Percentiles rank a stretch among this genome's conserved stretches.
These are phyloP conservation scores for Andrena flavipes DNA, from an alignment of 2,888 invertebrate genomes.

Conservation along the genomic window DNA sequence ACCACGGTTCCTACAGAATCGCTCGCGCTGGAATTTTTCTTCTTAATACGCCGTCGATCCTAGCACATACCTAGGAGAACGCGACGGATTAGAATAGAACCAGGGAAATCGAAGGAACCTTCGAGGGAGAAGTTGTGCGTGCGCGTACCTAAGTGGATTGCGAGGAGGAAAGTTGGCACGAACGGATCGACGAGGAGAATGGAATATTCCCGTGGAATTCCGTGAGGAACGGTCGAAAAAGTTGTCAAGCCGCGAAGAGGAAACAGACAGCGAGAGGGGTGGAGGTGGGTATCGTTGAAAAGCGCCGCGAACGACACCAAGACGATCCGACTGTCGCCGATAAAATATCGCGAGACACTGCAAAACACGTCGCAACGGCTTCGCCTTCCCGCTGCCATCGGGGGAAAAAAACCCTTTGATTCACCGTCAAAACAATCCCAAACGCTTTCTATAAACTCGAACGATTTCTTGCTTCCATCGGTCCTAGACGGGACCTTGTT, in stretches of 20 bases:
- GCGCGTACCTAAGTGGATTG: conserved; percentile 45
- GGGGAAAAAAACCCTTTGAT: conserved; percentile 41
- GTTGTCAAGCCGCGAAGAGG: conserved; percentile 58
- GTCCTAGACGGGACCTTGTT: not conserved
- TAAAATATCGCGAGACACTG: conserved; percentile 65
- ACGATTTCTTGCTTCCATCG: conserved; percentile 29
- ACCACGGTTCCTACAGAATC: not conserved
- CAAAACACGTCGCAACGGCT: conserved; percentile 59
- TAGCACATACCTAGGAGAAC: not conserved
- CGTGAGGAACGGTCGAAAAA: conserved; percentile 64
- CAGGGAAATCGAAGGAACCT: not conserved
- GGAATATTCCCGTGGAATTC: conserved; percentile 61
- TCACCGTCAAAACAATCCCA: conserved; percentile 51
- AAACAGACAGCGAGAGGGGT: conserved; percentile 28
- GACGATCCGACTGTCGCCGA: conserved; percentile 69
- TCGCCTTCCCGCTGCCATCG: conserved; percentile 1
- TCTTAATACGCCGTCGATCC: not conserved
- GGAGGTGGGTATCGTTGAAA: conserved; percentile 57
- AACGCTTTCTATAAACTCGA: conserved; percentile 40
- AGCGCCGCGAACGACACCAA: conserved; percentile 63
- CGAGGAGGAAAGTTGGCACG: conserved; percentile 55
- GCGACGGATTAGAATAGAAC: not conserved
- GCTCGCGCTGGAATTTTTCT: too few relatives aligned
- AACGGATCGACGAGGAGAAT: conserved; percentile 45
- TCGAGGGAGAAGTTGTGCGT: conserved; percentile 15